phyloP scores from a whole-genome alignment of 2,113 vertebrate genomes.

The Serilophus lunatus region DNA sequence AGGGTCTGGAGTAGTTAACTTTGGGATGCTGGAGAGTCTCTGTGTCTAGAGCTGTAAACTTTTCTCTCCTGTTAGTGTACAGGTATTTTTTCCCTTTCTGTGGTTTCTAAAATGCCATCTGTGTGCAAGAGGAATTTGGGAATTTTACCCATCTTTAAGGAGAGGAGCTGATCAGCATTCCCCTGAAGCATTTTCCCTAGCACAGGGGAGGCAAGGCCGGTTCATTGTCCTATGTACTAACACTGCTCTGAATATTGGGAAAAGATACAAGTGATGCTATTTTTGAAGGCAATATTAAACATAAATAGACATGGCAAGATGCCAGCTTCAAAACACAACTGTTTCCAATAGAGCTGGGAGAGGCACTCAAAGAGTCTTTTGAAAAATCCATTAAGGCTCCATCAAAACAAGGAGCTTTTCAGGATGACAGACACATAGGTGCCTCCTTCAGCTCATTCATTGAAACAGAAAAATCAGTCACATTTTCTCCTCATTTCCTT shows the following conservation, averaged over 20 bases:
- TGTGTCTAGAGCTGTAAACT: rapidly evolving
- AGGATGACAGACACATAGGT: slow-evolving; percentile 17
- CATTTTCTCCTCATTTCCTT: background rate
- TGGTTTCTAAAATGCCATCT: background rate
- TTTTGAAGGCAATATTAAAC: slow-evolving; percentile 33
- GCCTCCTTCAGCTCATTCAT: slow-evolving; percentile 9
- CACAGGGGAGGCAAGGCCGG: background rate
- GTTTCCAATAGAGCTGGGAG: background rate
- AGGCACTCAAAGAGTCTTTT: slow-evolving; percentile 31
- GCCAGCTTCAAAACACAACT: slow-evolving; percentile 47
- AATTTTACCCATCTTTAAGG: background rate
- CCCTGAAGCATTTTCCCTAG: background rate
- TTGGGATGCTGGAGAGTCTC: background rate
- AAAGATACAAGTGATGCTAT: slow-evolving; percentile 4
- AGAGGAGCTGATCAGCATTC: background rate
- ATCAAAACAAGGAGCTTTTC: slow-evolving; percentile 57
- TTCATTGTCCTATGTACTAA: background rate
- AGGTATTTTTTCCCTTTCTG: background rate
- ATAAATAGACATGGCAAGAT: slow-evolving; percentile 50
- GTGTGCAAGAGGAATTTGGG: background rate
- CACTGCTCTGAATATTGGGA: background rate
- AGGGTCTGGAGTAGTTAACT: background rate
- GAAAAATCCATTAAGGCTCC: slow-evolving; percentile 45
- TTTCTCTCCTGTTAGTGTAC: background rate
- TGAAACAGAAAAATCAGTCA: background rate